Conservation (phyloP, 2,113 vertebrate genomes). For the Corythornis madagascariensis region DNA sequence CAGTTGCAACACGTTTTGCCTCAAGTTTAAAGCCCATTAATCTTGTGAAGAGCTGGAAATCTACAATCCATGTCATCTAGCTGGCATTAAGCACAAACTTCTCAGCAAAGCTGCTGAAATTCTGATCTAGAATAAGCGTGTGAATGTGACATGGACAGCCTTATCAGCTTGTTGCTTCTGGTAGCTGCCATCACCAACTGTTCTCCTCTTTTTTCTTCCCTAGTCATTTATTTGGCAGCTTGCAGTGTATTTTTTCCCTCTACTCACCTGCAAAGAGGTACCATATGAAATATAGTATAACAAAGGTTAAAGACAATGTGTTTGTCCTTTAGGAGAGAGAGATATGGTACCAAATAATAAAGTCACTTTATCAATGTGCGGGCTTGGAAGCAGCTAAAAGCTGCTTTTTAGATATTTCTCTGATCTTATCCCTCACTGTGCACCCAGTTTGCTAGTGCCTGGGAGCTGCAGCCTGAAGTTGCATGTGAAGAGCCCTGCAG, state of each 20-base stretch:
- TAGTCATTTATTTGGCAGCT: background rate
- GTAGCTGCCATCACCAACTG: background rate
- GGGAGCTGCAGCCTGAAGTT: background rate
- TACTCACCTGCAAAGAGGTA: background rate
- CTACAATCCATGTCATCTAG: conserved; percentile 3
- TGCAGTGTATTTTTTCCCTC: background rate
- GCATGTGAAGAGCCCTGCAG: background rate
- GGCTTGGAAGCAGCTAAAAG: background rate
- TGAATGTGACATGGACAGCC: background rate
- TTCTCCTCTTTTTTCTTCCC: background rate
- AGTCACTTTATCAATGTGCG: background rate
- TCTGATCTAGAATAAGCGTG: background rate
- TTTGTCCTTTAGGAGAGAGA: background rate
- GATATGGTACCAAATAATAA: background rate
- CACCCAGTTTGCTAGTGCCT: background rate
- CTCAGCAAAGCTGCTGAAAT: conserved; percentile 3
- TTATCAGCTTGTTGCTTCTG: background rate
- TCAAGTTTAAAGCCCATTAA: conserved; percentile 41
- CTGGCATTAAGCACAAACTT: background rate
- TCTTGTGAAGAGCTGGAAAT: background rate
- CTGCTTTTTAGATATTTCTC: background rate
- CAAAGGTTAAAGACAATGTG: background rate
- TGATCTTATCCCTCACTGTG: background rate
- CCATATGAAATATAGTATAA: background rate
- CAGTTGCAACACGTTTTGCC: background rate